These are phyloP conservation scores for Sebastes miniatus DNA, from an alignment of 2,797 vertebrate species.

Conservation along the genomic window DNA sequence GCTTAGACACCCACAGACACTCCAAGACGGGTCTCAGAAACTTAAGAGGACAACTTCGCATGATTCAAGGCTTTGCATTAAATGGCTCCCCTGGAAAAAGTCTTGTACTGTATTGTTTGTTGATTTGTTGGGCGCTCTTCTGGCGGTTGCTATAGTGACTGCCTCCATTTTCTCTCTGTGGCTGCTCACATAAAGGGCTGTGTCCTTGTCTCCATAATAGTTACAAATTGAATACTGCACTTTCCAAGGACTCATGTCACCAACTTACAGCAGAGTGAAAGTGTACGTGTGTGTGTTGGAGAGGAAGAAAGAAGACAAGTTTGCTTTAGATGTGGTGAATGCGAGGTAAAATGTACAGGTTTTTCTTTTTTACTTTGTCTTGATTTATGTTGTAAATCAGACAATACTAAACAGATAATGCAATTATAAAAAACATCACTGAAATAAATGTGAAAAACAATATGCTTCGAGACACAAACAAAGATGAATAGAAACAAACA, in stretches of 20 bases:
- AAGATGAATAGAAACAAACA: not conserved
- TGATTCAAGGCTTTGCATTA: conserved; percentile 77
- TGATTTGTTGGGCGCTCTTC: conserved; percentile 80
- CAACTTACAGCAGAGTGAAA: conserved; percentile 75
- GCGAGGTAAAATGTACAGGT: not conserved
- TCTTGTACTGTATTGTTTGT: conserved; percentile 78
- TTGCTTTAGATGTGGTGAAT: conserved; percentile 52
- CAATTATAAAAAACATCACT: not conserved
- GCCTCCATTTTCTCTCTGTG: conserved; percentile 82
- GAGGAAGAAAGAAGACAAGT: conserved; percentile 37
- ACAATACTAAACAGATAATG: not conserved
- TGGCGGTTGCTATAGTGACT: conserved; percentile 81
- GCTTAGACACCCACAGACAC: conserved; percentile 67
- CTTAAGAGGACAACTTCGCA: conserved; percentile 77
- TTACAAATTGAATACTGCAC: conserved; percentile 85
- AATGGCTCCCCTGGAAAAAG: conserved; percentile 75
- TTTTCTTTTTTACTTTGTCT: not conserved
- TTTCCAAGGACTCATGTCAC: conserved; percentile 81
- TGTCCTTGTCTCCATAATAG: conserved; percentile 83
- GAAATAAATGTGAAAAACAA: not conserved
- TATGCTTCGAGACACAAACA: not conserved
- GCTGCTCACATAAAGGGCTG: conserved; percentile 80
- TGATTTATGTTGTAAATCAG: conserved; percentile 1
- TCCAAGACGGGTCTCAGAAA: conserved; percentile 70
- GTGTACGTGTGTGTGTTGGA: conserved; percentile 32